Base-by-base conservation (phyloP, 2,888 invertebrate species). In the Notodonta dromedarius region DNA sequence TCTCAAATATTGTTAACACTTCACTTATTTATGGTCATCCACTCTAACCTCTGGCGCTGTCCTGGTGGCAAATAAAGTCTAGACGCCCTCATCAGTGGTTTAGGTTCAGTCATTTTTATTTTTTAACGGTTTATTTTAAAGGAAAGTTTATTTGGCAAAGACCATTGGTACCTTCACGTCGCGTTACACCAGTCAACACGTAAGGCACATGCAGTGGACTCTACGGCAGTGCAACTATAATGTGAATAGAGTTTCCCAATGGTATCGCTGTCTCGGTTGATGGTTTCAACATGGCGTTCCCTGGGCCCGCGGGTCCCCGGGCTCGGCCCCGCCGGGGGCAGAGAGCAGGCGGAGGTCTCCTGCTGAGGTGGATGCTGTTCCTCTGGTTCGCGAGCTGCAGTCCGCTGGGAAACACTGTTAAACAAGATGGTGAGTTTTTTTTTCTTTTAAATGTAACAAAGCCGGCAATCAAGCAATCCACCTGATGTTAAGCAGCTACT, bases 371-470 rank as follows among this genome's bases (percentile, higher is more conserved):
- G 92, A 87, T 90, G 69, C 78, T 93, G 65, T 83, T 90, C 72
- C 84, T 89, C 24, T 93, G 92, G 90, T 80, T 93, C 71, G 91
- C 91, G 12, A 87, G 90, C 79, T 89, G 90, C 70, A 89, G 90
- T 14, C 92, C 93, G 0, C 75, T 90, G 3, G 93, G 93, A 44
- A 90, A 91, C 71, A 92, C 93, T 11, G 89, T 91, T 57, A 93
- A 92, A 70, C 93, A 93, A 79, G 93, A 93, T 82, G 93, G 93
- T 93, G 57, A 89, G 93, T 86, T n/a, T n/a, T 46, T n/a, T 46
- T 46, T 51, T 8, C 24, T n/a, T 50, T 50, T 55, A 60, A 62
- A 52, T 39, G 42, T 62, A 58, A 11, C 8, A 8, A 40, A 24
- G 24, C 7, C 40, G 9, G 6, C 40, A 40, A 9, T 40, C 24